Conservation (phyloP, 2,797 vertebrate genomes). For the Crenuchus spilurus region DNA sequence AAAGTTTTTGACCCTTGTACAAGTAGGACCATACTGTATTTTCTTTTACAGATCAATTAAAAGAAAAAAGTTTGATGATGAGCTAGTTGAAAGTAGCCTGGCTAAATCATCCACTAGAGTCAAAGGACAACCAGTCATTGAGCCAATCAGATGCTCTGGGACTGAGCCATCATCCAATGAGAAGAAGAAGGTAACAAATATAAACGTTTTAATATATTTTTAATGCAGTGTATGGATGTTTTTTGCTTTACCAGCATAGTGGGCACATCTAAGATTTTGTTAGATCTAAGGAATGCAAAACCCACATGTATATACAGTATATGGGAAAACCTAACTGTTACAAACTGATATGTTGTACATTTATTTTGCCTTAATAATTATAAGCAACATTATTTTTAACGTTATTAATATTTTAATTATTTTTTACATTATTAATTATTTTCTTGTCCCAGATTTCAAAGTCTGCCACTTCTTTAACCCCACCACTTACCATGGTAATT, state of each 20-base stretch:
- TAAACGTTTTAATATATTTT: too few relatives aligned
- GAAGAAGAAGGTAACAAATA: conserved; percentile 87
- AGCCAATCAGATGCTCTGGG: conserved; percentile 87
- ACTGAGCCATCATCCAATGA: conserved; percentile 90
- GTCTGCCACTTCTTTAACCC: conserved; percentile 78
- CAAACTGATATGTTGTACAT: too few relatives aligned
- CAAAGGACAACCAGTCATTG: conserved; percentile 87
- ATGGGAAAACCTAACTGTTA: too few relatives aligned
- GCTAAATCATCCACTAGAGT: conserved; percentile 94
- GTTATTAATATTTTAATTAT: too few relatives aligned
- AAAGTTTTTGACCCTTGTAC: not conserved
- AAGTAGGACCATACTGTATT: not conserved
- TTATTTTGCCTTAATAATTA: too few relatives aligned
- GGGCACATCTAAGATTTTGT: too few relatives aligned
- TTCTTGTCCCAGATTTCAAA: conserved; percentile 80
- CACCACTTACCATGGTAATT: conserved; percentile 82
- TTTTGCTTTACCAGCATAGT: too few relatives aligned
- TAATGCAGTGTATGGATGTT: too few relatives aligned
- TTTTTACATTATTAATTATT: not conserved
- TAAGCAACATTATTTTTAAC: not conserved
- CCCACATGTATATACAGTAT: too few relatives aligned
- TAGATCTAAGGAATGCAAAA: too few relatives aligned
- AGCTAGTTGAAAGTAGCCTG: conserved; percentile 94
- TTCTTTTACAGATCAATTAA: conserved; percentile 87
- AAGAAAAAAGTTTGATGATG: conserved; percentile 96